These are phyloP conservation scores for Gymnobelideus leadbeateri DNA, from an alignment of 2,113 vertebrate genomes.

Conservation along the genomic window DNA sequence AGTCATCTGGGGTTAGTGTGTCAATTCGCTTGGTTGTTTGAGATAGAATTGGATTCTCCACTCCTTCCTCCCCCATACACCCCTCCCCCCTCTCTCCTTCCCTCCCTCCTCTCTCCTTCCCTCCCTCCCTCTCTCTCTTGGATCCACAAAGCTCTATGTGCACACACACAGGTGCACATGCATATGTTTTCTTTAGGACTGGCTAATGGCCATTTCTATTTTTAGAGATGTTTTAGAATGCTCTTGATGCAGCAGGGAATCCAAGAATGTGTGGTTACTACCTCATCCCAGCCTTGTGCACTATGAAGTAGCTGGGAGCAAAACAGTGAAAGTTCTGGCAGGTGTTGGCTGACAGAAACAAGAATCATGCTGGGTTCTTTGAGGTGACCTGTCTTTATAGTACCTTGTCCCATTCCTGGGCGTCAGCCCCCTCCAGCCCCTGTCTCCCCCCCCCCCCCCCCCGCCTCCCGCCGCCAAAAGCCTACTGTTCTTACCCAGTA, in stretches of 20 bases:
- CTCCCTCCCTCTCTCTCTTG: too few relatives aligned
- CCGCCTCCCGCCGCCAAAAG: neutral
- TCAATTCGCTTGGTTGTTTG: neutral
- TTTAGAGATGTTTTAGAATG: neutral
- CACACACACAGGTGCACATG: accelerated
- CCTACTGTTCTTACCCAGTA: neutral
- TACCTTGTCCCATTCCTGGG: neutral
- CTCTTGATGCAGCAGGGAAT: neutral
- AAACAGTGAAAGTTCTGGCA: neutral
- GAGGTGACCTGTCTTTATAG: neutral
- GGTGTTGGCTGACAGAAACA: neutral
- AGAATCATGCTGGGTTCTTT: neutral
- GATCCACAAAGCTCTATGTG: neutral
- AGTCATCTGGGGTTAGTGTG: neutral
- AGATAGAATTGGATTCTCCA: neutral
- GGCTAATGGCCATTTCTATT: neutral
- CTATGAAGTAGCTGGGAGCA: neutral
- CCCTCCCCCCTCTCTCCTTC: too few relatives aligned
- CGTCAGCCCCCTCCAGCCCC: too few relatives aligned
- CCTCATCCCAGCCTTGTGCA: neutral
- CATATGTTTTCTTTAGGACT: neutral
- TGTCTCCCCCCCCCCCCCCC: too few relatives aligned
- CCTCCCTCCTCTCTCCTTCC: too few relatives aligned
- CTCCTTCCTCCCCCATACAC: too few relatives aligned
- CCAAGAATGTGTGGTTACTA: neutral